A percentile compares a stretch with the other conserved stretches of the same genome.
These are phyloP conservation scores for Channa striata DNA, from an alignment of 2,797 vertebrate species.

Conservation along the genomic window DNA sequence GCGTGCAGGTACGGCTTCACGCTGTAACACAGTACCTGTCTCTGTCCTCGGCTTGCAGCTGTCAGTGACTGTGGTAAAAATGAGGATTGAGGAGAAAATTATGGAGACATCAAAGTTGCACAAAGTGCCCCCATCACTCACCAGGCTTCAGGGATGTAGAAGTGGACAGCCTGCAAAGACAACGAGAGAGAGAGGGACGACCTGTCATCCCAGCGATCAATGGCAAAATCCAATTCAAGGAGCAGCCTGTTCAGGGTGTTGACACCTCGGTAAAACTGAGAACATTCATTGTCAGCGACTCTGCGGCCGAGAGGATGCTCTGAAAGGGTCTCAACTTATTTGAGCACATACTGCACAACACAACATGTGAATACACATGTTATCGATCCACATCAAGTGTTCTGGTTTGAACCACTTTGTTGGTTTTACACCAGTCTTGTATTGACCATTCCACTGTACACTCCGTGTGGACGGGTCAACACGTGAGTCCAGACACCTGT, in stretches of 20 bases:
- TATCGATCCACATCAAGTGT: not conserved
- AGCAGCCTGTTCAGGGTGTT: slow-evolving; percentile 10
- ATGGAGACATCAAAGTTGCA: slow-evolving; percentile 49
- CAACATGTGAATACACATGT: not conserved
- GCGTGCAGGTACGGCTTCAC: not conserved
- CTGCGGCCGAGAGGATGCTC: not conserved
- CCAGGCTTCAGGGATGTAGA: slow-evolving; percentile 12
- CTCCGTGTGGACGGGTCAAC: no score
- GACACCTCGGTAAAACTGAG: slow-evolving; percentile 21
- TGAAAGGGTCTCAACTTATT: not conserved
- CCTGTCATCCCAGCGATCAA: slow-evolving; percentile 36
- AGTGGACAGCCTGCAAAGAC: slow-evolving; percentile 18
- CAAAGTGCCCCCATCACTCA: slow-evolving; percentile 44
- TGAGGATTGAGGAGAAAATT: slow-evolving; percentile 46
- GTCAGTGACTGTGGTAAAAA: slow-evolving; percentile 32
- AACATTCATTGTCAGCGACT: slow-evolving; percentile 39
- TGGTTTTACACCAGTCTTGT: no score
- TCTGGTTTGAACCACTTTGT: no score
- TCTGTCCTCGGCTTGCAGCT: slow-evolving; percentile 1
- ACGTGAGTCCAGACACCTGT: not conserved
- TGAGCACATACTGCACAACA: not conserved
- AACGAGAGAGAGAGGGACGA: slow-evolving; percentile 2
- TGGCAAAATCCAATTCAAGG: slow-evolving; percentile 44
- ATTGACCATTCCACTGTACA: not conserved
- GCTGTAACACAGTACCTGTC: not conserved